phyloP scores from a whole-genome alignment of 2,888 invertebrate species.

The Capitulum mitella region DNA sequence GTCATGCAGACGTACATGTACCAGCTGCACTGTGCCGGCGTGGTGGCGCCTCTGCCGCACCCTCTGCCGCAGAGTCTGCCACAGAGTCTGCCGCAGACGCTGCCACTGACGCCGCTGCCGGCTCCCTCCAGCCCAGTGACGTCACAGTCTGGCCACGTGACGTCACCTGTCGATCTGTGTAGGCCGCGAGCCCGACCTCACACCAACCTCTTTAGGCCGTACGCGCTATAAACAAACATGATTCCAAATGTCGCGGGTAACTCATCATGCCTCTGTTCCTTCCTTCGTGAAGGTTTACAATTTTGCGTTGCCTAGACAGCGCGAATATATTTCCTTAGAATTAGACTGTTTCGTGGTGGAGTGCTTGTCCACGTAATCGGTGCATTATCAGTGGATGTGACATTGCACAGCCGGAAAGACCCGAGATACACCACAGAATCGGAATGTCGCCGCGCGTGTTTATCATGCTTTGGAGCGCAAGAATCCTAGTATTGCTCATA shows the following conservation, averaged over 20 bases:
- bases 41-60: neutral
- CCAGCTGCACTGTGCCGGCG: slow-evolving; percentile 24
- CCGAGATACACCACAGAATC: neutral
- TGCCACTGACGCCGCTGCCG: neutral
- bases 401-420: neutral
- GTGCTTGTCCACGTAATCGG: no score
- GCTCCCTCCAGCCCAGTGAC: neutral
- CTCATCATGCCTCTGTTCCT: no score
- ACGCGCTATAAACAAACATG: neutral
- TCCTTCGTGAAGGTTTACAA: no score
- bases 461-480: no score
- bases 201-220: neutral
- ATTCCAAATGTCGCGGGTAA: no score
- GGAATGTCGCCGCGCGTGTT: neutral
- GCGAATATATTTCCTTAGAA: no score
- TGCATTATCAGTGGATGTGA: no score
- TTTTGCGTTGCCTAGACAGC: no score
- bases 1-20: slow-evolving; percentile 21
- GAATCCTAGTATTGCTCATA: no score
- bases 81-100: neutral
- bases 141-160: neutral
- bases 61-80: neutral
- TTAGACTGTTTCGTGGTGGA: no score
- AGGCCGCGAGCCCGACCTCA: neutral
- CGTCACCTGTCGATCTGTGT: neutral